Evolutionary conservation across 1,140 invertebrate species (phyloP), one percentile per base, ranked within the genome.

Genomic region (Caerostris extrusa): DNA sequence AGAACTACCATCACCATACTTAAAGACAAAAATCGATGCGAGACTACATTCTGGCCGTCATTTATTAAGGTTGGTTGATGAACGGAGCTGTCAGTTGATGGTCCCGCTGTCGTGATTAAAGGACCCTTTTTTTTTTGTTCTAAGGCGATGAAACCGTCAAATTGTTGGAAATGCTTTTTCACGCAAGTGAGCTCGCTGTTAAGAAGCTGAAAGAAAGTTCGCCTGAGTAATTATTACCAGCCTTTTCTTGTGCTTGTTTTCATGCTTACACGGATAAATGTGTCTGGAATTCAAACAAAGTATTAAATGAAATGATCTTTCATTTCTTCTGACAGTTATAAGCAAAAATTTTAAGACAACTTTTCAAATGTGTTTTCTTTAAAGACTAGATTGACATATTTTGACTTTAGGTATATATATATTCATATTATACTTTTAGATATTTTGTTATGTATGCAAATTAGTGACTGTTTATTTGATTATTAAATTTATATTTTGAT

Each of bases 51-150:
- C 34, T 64, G 12, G 86, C 3, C 86, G 19, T 64, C 86, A 88
- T 88, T 88, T 88, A 88, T 88, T 88, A 88, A 88, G 14, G 86
- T 53, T 67, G 86, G 86, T 64, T 88, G 86, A 88, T 88, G 86
- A 88, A 64, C 86, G 58, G 60, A 88, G 61, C 86, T 88, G 86
- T 88, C 86, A 83, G 56, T 10, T 57, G 82, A 83, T 83, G 82
- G 86, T 64, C 61, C 34, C 60, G 57, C 85, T 34, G 50, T 61
- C 61, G 60, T 88, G 86, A 88, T 88, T 88, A 88, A 88, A 64
- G 58, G 19, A 19, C 19, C 10, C 8, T 34, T 77, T 88, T 88
- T 77, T 88, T 88, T 34, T 88, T 88, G 19, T 67, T 67, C 61
- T 64, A 17, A 12, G 34, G 14, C 86, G 86, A 64, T 88, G 86